These are phyloP conservation scores for Mallotus villosus DNA, from an alignment of 2,797 vertebrate genomes.

Conservation along the genomic window DNA sequence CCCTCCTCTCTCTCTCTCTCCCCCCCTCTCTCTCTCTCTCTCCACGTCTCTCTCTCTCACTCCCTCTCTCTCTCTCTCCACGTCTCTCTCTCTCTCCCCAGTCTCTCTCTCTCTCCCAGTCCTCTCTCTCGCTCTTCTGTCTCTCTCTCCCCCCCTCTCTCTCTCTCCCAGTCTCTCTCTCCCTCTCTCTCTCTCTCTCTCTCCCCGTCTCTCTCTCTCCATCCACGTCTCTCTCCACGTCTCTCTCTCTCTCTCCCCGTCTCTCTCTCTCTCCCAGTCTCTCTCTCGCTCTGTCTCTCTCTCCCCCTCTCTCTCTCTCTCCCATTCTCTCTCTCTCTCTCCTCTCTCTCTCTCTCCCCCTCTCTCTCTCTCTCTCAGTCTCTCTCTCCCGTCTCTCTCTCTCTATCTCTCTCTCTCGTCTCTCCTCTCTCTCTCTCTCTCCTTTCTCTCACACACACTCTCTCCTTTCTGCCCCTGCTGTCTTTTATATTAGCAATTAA, in stretches of 20 bases:
- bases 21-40: not conserved
- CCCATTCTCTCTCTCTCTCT: conserved; percentile 41
- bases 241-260: conserved; percentile 44
- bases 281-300: not conserved
- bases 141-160: conserved; percentile 32
- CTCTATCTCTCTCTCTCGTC: not conserved
- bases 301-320: conserved; percentile 47
- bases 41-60: not conserved
- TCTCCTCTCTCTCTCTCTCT: not conserved
- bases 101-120: conserved; percentile 12
- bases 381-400: conserved; percentile 58
- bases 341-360: conserved; percentile 52
- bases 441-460: not conserved
- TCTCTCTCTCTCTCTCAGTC: conserved; percentile 15
- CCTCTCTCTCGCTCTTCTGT: conserved; percentile 58
- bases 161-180: not conserved
- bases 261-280: conserved; percentile 36
- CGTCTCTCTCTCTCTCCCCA: conserved; percentile 47
- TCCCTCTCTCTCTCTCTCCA: not conserved
- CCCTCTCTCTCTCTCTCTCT: conserved; percentile 5
- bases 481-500: conserved; percentile 68
- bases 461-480: conserved; percentile 51
- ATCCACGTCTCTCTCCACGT: not conserved
- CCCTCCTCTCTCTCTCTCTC: not conserved
- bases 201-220: conserved; percentile 46